Evolutionary conservation across 2,113 vertebrate genomes (phyloP).

Genomic region (Puffinus mauretanicus): DNA sequence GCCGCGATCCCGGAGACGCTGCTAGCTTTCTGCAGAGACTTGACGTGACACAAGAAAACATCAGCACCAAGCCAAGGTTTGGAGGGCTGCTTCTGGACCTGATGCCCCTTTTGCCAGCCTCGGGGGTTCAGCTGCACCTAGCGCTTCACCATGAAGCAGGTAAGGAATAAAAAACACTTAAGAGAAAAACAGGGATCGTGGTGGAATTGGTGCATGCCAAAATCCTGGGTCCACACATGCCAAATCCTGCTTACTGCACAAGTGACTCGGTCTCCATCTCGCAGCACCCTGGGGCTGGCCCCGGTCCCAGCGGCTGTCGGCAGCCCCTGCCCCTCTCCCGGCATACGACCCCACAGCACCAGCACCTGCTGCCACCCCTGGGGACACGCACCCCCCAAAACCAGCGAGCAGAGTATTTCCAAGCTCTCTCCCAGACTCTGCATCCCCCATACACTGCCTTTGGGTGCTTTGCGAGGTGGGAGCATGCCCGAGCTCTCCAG

Average conservation of each 20-base stretch:
- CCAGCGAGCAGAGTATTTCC: neutral
- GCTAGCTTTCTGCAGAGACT: neutral
- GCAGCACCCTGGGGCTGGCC: too few relatives aligned
- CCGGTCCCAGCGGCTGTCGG: fast-evolving
- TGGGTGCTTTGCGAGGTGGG: neutral
- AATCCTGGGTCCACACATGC: neutral
- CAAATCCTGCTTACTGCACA: neutral
- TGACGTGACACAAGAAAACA: too few relatives aligned
- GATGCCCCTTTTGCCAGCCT: neutral
- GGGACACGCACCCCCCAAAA: neutral
- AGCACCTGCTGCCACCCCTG: neutral
- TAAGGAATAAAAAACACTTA: neutral
- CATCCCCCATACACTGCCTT: neutral
- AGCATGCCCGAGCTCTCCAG: neutral
- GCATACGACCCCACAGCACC: neutral
- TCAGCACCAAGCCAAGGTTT: neutral
- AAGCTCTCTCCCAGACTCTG: neutral
- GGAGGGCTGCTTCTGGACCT: neutral
- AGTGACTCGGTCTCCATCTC: neutral
- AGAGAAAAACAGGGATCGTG: neutral
- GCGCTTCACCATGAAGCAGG: fast-evolving
- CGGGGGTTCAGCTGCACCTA: neutral
- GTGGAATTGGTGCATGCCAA: neutral
- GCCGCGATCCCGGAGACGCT: fast-evolving
- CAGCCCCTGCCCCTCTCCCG: neutral